A percentile compares a stretch with the other conserved stretches of the same genome.
Evolutionary conservation across 1,140 invertebrate species (phyloP).

Genomic region (Carposina sasakii): DNA sequence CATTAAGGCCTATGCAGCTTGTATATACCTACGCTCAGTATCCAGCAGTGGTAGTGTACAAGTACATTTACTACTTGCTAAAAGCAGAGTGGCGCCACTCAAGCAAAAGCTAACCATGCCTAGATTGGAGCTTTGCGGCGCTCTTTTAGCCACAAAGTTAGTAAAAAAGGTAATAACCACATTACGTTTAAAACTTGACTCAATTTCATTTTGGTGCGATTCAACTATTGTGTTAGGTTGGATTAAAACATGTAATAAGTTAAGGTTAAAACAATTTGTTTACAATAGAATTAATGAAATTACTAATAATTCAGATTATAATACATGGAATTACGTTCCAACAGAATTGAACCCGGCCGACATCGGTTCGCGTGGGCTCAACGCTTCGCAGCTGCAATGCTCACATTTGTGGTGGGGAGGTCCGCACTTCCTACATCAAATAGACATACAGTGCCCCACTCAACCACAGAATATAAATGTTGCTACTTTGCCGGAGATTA

Average conservation of each 20-base stretch:
- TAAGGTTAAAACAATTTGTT: conserved; percentile 12
- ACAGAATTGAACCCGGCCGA: conserved; percentile 15
- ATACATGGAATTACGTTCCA: conserved; percentile 12
- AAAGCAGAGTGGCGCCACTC: conserved; percentile 4
- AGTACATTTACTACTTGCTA: conserved; percentile 1
- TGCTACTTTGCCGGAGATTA: conserved; percentile 6
- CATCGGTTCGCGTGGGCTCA: conserved; percentile 10
- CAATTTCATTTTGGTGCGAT: conserved; percentile 12
- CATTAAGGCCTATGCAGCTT: neutral
- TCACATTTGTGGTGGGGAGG: conserved; percentile 13
- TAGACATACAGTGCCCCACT: neutral
- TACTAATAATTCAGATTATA: neutral
- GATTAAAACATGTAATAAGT: conserved; percentile 6
- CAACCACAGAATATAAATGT: conserved; percentile 2
- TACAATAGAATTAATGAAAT: conserved; percentile 9
- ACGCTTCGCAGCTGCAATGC: neutral
- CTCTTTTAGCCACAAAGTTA: conserved; percentile 10
- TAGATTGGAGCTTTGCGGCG: conserved; percentile 10
- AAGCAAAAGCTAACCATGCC: conserved; percentile 15
- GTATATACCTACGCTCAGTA: neutral
- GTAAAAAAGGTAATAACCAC: conserved; percentile 8
- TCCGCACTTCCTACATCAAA: conserved; percentile 4
- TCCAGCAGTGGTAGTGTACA: neutral
- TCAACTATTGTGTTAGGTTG: conserved; percentile 17
- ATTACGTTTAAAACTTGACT: conserved; percentile 5